Evolutionary conservation across 2,888 invertebrate genomes (phyloP).

Genomic region (Aelia acuminata): DNA sequence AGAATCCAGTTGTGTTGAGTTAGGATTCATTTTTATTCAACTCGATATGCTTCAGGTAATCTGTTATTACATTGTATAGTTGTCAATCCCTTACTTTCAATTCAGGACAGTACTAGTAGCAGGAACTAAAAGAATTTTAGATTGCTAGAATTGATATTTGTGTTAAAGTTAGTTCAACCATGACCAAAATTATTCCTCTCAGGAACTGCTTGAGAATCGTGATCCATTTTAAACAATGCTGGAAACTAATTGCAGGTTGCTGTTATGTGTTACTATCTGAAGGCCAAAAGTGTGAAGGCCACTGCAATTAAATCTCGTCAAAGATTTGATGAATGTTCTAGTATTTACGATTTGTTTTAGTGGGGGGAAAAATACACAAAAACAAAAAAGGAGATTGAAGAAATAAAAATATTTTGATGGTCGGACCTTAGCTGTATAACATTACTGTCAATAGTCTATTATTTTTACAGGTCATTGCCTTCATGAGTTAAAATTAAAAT

Average conservation of each 20-base stretch:
- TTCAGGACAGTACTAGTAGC: neutral
- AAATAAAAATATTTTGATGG: neutral
- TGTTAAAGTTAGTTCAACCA: conserved; percentile 5
- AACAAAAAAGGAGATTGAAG: neutral
- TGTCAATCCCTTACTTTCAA: neutral
- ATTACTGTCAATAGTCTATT: neutral
- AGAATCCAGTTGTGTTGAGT: neutral
- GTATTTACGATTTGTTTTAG: neutral
- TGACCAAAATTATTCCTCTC: neutral
- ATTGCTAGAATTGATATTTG: neutral
- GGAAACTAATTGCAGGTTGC: neutral
- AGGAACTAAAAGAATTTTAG: neutral
- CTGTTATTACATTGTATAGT: neutral
- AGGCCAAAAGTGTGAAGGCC: conserved; percentile 5
- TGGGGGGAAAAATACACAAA: neutral
- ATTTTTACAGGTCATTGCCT: neutral
- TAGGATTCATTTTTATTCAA: neutral
- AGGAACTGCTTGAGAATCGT: neutral
- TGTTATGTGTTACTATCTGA: neutral
- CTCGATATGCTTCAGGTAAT: conserved; percentile 5
- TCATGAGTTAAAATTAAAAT: neutral
- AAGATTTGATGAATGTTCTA: neutral
- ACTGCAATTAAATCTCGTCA: neutral
- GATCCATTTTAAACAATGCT: conserved; percentile 34
- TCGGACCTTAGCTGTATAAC: neutral